A percentile compares a stretch with the other conserved stretches of the same genome.
Conservation (phyloP, 64 coral and sea anemone species). For the Acropora yongei region DNA sequence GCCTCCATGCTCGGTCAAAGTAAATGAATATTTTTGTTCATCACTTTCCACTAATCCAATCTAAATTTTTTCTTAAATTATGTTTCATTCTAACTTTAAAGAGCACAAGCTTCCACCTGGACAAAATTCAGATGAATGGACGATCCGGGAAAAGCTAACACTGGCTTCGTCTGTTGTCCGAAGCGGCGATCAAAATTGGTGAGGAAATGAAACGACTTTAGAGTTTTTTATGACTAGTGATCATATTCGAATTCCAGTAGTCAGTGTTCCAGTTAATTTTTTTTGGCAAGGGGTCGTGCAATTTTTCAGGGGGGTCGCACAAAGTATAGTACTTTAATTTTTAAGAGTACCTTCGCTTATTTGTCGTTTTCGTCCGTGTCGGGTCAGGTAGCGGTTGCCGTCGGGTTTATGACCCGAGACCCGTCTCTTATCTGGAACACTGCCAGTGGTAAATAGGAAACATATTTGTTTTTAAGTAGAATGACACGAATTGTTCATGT, state of each 20-base stretch:
- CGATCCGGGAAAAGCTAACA: constrained; percentile 82
- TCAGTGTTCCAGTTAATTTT: too few species aligned
- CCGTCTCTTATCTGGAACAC: too few species aligned
- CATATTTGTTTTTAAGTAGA: too few species aligned
- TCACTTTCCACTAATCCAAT: not conserved
- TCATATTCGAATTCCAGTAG: not conserved
- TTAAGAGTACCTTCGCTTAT: too few species aligned
- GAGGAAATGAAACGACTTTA: not conserved
- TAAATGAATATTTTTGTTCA: constrained; percentile 2
- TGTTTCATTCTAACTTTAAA: not conserved
- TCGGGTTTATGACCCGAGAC: too few species aligned
- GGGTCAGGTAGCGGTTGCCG: too few species aligned
- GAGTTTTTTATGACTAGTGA: not conserved
- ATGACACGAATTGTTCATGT: too few species aligned
- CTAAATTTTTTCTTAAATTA: not conserved
- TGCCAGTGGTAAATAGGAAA: too few species aligned
- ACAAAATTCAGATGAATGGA: constrained; percentile 88
- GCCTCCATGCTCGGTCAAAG: constrained; percentile 57
- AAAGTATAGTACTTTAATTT: too few species aligned
- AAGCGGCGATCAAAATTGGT: constrained; percentile 99
- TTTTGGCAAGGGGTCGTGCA: too few species aligned
- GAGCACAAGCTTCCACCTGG: constrained; percentile 73
- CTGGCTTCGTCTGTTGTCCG: constrained; percentile 91
- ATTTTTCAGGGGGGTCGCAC: too few species aligned
- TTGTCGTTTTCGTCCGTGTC: too few species aligned